Evolutionary conservation across 2,113 vertebrate genomes (phyloP).

Genomic region (Jacana jacana): DNA sequence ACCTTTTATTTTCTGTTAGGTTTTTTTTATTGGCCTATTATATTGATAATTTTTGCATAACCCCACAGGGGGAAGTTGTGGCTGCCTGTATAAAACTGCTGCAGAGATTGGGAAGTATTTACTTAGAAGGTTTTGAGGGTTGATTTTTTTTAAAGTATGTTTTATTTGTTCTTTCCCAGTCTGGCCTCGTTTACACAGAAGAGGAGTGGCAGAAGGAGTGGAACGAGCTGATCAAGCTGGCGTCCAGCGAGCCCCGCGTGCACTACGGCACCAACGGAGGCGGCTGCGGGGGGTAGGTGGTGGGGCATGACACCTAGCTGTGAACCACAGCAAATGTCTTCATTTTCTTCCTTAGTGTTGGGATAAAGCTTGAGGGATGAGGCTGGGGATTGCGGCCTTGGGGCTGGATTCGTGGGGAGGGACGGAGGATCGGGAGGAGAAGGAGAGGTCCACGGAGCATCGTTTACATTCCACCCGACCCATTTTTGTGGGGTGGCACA

Average conservation of each 20-base stretch:
- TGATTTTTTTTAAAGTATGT: too few species aligned
- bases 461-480: fast-evolving
- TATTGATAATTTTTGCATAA: fast-evolving
- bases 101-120: fast-evolving
- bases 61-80: fast-evolving
- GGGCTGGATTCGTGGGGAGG: not conserved
- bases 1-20: not conserved
- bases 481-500: fast-evolving
- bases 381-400: not conserved
- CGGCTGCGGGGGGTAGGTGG: constrained; percentile 79
- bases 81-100: fast-evolving
- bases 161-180: constrained; percentile 71
- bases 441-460: fast-evolving
- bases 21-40: not conserved
- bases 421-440: fast-evolving
- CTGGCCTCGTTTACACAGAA: constrained; percentile 94
- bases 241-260: constrained; percentile 89
- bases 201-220: constrained; percentile 99
- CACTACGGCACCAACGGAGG: constrained; percentile 86
- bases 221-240: constrained; percentile 91
- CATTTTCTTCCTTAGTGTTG: not conserved
- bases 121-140: fast-evolving
- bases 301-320: fast-evolving
- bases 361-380: fast-evolving
- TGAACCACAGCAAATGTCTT: fast-evolving